phyloP scores from a whole-genome alignment of 2,797 vertebrate genomes.

The Pseudocheirus occidentalis region DNA sequence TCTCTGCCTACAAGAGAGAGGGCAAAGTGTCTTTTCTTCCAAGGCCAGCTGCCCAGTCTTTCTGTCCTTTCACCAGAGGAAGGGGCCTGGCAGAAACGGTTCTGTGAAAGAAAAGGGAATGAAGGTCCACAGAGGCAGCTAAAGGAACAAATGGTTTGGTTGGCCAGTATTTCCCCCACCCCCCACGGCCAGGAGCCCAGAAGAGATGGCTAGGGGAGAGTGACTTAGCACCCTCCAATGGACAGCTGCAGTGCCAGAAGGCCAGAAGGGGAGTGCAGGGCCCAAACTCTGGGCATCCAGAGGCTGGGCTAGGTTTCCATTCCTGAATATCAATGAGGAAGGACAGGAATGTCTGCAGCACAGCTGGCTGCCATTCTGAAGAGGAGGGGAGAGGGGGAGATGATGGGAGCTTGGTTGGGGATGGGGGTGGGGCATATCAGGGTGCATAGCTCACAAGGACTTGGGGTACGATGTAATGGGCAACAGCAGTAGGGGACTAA shows the following conservation, averaged over 20 bases:
- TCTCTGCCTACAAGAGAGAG: neutral
- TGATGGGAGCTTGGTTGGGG: neutral
- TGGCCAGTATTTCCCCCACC: neutral
- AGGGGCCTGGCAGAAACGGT: slow-evolving; percentile 48
- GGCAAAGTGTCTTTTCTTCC: neutral
- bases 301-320: slow-evolving; percentile 71
- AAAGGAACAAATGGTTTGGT: neutral
- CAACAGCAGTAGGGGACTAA: neutral
- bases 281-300: slow-evolving; percentile 44
- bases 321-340: slow-evolving; percentile 82
- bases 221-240: neutral
- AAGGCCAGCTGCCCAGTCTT: neutral
- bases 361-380: slow-evolving; percentile 63
- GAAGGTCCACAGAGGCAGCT: neutral
- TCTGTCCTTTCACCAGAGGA: neutral
- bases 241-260: neutral
- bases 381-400: neutral
- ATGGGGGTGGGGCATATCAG: neutral
- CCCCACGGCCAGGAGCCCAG: neutral
- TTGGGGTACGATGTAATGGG: neutral
- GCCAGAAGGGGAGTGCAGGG: slow-evolving; percentile 12
- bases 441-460: neutral
- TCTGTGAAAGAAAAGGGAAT: neutral
- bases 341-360: slow-evolving; percentile 79
- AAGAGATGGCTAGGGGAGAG: neutral